These are phyloP conservation scores for Melieria omissa DNA, from an alignment of 2,888 invertebrate species.

Conservation along the genomic window DNA sequence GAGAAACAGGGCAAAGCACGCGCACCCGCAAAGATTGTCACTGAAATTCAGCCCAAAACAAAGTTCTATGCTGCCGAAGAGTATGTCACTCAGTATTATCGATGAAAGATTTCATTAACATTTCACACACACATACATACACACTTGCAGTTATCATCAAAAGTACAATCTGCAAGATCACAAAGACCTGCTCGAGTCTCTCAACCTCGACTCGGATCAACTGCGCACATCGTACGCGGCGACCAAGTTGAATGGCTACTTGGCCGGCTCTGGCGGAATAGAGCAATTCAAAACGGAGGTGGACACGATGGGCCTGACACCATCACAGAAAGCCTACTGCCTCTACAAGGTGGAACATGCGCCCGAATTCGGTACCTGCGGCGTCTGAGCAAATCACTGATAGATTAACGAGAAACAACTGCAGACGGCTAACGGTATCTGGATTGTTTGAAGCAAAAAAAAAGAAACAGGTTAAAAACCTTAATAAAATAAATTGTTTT, in stretches of 20 bases:
- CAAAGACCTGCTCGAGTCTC: constrained; percentile 76
- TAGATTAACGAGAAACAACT: too few species aligned
- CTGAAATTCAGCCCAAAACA: constrained; percentile 83
- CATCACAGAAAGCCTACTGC: constrained; percentile 80
- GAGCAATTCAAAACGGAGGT: constrained; percentile 81
- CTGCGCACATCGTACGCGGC: constrained; percentile 84
- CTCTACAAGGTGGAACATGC: constrained; percentile 74
- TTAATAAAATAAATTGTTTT: too few species aligned
- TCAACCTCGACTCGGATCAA: constrained; percentile 70
- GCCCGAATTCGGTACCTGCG: too few species aligned
- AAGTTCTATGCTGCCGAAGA: constrained; percentile 93
- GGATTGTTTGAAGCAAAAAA: too few species aligned
- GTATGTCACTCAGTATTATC: constrained; percentile 71
- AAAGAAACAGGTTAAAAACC: too few species aligned
- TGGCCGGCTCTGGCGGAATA: constrained; percentile 82
- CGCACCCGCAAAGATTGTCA: constrained; percentile 68
- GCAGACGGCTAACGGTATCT: too few species aligned
- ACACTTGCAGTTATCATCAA: constrained; percentile 85
- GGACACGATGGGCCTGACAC: constrained; percentile 74
- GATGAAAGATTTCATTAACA: too few species aligned
- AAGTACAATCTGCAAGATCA: constrained; percentile 92
- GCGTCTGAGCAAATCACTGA: too few species aligned
- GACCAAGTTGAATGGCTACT: constrained; percentile 87
- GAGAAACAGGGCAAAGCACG: constrained; percentile 69
- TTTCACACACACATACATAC: too few species aligned